A percentile compares a stretch with the other conserved stretches of the same genome.
These are phyloP conservation scores for Bombus vancouverensis DNA, from an alignment of 1,140 invertebrate genomes.

Conservation along the genomic window DNA sequence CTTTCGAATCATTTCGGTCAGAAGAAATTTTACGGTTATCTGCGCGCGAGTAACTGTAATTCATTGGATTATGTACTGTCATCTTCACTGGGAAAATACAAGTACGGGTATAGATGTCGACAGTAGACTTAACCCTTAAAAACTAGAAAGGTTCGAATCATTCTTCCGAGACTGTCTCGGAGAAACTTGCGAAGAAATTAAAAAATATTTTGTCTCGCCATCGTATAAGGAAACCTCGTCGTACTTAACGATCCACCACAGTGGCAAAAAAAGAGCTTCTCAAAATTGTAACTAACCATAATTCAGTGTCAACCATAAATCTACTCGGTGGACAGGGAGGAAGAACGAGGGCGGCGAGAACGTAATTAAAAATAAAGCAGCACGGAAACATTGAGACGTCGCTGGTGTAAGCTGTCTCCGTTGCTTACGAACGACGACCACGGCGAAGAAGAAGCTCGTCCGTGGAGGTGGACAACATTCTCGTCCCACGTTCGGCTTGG, in stretches of 20 bases:
- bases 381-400: slow-evolving; percentile 38
- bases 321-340: neutral
- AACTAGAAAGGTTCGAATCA: neutral
- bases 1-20: neutral
- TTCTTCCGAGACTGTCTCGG: neutral
- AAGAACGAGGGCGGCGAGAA: slow-evolving; percentile 5
- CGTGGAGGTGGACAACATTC: slow-evolving; percentile 52
- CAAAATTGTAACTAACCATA: slow-evolving; percentile 15
- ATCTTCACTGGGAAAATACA: neutral
- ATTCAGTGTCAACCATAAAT: slow-evolving; percentile 37
- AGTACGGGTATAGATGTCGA: neutral
- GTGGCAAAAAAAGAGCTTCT: neutral
- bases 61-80: neutral
- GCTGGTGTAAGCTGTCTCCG: slow-evolving; percentile 29
- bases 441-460: slow-evolving; percentile 39
- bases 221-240: too few species aligned
- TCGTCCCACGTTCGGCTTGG: slow-evolving; percentile 43
- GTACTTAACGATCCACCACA: neutral
- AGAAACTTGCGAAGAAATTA: neutral
- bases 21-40: slow-evolving; percentile 22
- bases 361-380: slow-evolving; percentile 52
- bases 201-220: neutral
- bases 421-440: slow-evolving; percentile 26
- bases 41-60: slow-evolving; percentile 26
- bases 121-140: neutral